Conservation (phyloP, 2,888 invertebrate species). For the Erebia palarica region DNA sequence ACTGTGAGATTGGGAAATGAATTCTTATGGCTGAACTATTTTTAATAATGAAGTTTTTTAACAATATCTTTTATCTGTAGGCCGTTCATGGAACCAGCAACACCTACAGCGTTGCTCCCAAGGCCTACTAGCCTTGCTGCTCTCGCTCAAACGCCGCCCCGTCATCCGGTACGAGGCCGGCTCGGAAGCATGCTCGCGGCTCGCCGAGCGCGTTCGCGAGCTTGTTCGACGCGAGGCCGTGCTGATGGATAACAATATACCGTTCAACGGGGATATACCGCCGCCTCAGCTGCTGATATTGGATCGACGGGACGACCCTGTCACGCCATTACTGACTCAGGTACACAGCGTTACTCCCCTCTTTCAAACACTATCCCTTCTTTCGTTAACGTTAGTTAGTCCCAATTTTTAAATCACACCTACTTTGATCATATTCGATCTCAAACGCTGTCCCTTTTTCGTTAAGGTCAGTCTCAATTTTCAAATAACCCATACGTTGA, state of each 20-base stretch:
- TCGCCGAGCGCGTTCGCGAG: conserved; percentile 93
- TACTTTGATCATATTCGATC: too few species aligned
- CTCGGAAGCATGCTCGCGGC: conserved; percentile 91
- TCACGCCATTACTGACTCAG: conserved; percentile 97
- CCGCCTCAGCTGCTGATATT: conserved; percentile 93
- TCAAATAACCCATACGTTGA: too few species aligned
- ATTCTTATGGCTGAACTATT: too few species aligned
- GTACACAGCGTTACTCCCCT: conserved; percentile 53
- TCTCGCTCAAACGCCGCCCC: conserved; percentile 96
- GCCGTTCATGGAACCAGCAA: conserved; percentile 88
- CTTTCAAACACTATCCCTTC: too few species aligned
- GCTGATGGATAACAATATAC: conserved; percentile 91
- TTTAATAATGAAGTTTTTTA: too few species aligned
- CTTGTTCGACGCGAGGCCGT: conserved; percentile 93
- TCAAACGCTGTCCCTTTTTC: too few species aligned
- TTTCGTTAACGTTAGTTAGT: too few species aligned
- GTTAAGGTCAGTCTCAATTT: too few species aligned
- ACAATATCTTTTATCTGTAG: conserved; percentile 52
- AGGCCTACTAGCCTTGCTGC: conserved; percentile 91
- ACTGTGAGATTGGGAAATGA: too few species aligned
- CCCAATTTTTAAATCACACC: too few species aligned
- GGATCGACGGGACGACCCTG: conserved; percentile 96
- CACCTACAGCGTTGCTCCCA: conserved; percentile 91
- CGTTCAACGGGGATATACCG: conserved; percentile 89
- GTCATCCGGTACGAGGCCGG: conserved; percentile 94